Base-by-base conservation (phyloP, 2,888 invertebrate species). In the Sinotaia quadrata region DNA sequence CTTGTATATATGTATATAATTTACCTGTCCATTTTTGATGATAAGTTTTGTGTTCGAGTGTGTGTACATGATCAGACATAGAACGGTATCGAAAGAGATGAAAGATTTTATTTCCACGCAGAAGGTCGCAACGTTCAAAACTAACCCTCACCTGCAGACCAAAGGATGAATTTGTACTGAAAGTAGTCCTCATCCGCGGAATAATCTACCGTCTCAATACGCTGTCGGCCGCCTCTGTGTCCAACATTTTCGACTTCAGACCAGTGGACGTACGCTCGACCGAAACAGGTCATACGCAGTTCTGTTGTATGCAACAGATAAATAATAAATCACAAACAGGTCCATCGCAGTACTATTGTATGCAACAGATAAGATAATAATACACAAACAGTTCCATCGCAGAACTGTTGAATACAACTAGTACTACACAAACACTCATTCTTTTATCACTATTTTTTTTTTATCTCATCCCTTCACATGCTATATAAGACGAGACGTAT, bases 231-330 rank as follows among this genome's bases (percentile, higher is more conserved):
- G n/a, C 75, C 75, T 29, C 72, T 59, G 44, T 72, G 69, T 5
- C 75, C 75, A 27, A 75, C 75, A 54, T 72, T 75, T 49, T 75
- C 75, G 2, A 75, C 68, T 44, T 75, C 75, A 15, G 69, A 67
- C 75, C 75, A 75, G 60, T 71, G 67, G 15, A 75, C 72, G 47
- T 69, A 60, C 4, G 72, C 70, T 54, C 72, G 56, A 12, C 75
- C 75, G 4, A 75, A 44, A 51, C 72, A 75, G 18, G 72, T 72
- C 67, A 75, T 62, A 8, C 75, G 68, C 7, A 75, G 27, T 31
- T 63, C 75, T 75, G 69, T 15, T 18, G 21, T 34, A 44, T 2
- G 27, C 10, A 61, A 12, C 2, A 24, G 18, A 27, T n/a, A n/a
- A 8, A 36, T 33, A 15, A 37, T 18, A 34, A 27, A 51, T 21